These are phyloP conservation scores for Heliconius nattereri DNA, from an alignment of 1,140 invertebrate genomes.

Conservation along the genomic window DNA sequence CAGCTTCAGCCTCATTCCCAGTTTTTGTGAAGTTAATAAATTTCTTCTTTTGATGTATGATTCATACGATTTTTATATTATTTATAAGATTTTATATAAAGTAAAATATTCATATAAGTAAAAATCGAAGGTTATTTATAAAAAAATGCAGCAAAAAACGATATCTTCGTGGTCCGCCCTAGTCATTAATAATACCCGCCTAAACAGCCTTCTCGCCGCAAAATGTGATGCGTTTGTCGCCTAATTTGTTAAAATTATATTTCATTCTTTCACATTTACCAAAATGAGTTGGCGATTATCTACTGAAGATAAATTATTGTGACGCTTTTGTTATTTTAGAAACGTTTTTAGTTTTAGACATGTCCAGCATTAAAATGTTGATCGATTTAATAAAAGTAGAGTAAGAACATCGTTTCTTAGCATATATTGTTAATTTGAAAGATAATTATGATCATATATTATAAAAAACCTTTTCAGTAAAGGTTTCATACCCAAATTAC, in stretches of 20 bases:
- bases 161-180: conserved; percentile 47
- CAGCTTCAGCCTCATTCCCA: not conserved
- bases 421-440: too few relatives aligned
- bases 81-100: not conserved
- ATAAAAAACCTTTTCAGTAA: too few relatives aligned
- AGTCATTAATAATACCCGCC: conserved; percentile 58
- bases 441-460: too few relatives aligned
- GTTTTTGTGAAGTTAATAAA: not conserved
- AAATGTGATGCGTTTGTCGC: conserved; percentile 71
- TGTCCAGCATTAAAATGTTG: too few relatives aligned
- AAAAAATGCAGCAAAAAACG: conserved; percentile 34
- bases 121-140: conserved; percentile 16
- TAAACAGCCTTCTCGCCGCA: conserved; percentile 53
- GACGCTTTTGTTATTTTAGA: not conserved
- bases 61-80: not conserved
- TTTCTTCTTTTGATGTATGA: not conserved
- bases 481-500: too few relatives aligned
- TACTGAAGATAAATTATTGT: conserved; percentile 63
- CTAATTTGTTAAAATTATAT: conserved; percentile 70
- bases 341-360: not conserved
- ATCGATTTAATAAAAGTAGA: too few relatives aligned
- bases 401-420: too few relatives aligned
- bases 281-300: conserved; percentile 69
- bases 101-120: not conserved
- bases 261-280: conserved; percentile 52